Percentiles rank a stretch among this genome's conserved stretches.
Evolutionary conservation across 2,888 invertebrate genomes (phyloP).

Genomic region (Thereva unica): DNA sequence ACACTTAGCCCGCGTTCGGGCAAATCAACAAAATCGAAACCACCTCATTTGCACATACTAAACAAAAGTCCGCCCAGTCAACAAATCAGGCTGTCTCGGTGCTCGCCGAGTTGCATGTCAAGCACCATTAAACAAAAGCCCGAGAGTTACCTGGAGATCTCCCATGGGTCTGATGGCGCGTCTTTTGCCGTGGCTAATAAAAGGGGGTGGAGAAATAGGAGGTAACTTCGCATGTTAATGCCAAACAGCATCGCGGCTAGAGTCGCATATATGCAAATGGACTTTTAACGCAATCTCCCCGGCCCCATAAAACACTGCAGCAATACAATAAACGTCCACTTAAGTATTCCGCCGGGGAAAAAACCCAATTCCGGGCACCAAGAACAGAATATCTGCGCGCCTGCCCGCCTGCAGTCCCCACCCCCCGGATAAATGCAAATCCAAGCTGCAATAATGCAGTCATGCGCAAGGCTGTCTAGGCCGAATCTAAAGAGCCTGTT

Average conservation of each 20-base stretch:
- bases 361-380: conserved; percentile 5
- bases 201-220: conserved; percentile 35
- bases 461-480: conserved; percentile 4
- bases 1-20: no score
- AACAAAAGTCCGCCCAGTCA: no score
- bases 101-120: no score
- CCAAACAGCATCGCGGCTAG: conserved; percentile 2
- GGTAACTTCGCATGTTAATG: conserved; percentile 27
- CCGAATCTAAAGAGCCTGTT: background rate
- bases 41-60: no score
- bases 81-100: no score
- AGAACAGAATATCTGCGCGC: conserved; percentile 3
- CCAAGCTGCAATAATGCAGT: conserved; percentile 23
- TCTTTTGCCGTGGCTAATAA: background rate
- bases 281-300: conserved; percentile 38
- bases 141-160: no score
- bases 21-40: no score
- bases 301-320: conserved; percentile 31
- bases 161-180: no score
- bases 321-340: conserved; percentile 39
- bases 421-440: conserved; percentile 26
- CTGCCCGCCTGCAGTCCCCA: background rate
- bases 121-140: no score
- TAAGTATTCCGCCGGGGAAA: conserved; percentile 32
- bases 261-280: conserved; percentile 37